Percentiles rank a stretch among this genome's conserved stretches.
These are phyloP conservation scores for Dendrocincla tyrannina DNA, from an alignment of 2,797 vertebrate genomes.

Conservation along the genomic window DNA sequence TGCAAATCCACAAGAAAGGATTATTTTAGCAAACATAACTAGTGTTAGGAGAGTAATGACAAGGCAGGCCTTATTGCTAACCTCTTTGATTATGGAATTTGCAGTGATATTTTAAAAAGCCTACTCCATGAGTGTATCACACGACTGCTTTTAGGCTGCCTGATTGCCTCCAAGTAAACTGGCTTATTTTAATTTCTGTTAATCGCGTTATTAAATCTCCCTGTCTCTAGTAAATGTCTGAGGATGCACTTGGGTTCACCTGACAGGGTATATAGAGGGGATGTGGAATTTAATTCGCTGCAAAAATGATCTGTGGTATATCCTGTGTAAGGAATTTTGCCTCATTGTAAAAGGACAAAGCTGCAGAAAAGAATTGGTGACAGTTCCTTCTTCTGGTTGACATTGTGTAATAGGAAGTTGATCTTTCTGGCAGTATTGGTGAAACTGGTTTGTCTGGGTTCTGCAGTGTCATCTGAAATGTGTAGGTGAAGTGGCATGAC, in stretches of 20 bases:
- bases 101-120: background rate
- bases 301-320: background rate
- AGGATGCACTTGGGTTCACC: background rate
- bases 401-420: conserved; percentile 38
- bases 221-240: background rate
- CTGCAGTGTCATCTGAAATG: background rate
- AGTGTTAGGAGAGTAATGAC: background rate
- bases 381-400: background rate
- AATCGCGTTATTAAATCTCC: background rate
- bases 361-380: background rate
- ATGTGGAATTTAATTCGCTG: background rate
- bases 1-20: background rate
- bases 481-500: background rate
- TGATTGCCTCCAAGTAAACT: background rate
- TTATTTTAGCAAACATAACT: background rate
- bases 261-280: background rate
- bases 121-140: background rate
- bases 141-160: background rate
- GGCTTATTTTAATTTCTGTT: conserved; percentile 10
- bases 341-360: background rate
- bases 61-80: background rate
- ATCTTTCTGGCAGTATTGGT: background rate
- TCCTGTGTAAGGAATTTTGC: background rate
- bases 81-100: background rate
- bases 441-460: conserved; percentile 46